Evolutionary conservation across 2,888 invertebrate species (phyloP).

Genomic region (Eilema griseolum): DNA sequence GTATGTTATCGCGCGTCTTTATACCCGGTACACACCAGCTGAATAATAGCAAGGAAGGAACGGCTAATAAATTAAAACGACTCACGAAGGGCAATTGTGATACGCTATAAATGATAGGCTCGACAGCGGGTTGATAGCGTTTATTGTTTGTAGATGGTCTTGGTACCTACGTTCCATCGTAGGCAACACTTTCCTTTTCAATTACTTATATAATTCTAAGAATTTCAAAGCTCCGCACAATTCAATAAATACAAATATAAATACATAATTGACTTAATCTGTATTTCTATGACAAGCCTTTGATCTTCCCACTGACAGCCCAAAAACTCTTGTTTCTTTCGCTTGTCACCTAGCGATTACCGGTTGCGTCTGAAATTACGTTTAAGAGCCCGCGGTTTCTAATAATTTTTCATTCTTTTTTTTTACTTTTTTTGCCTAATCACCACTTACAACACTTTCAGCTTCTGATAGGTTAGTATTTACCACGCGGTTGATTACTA

Average conservation of each 20-base stretch:
- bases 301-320: too few relatives aligned
- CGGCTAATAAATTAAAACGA: neutral
- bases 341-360: too few relatives aligned
- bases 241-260: too few relatives aligned
- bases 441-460: conserved; percentile 7
- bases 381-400: too few relatives aligned
- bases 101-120: neutral
- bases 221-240: too few relatives aligned
- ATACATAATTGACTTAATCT: too few relatives aligned
- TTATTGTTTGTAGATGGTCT: neutral
- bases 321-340: too few relatives aligned
- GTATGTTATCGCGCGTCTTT: neutral
- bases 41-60: neutral
- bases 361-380: too few relatives aligned
- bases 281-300: too few relatives aligned
- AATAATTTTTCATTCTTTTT: too few relatives aligned
- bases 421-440: too few relatives aligned
- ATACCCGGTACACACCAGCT: neutral
- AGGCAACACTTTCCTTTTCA: neutral
- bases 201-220: neutral
- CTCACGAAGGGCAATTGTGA: neutral
- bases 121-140: neutral
- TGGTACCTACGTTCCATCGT: neutral
- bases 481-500: conserved; percentile 22
- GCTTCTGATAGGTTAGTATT: neutral